Percentiles rank a stretch among this genome's conserved stretches.
phyloP scores from a whole-genome alignment of 2,113 vertebrate genomes.

The Anhinga rufa region DNA sequence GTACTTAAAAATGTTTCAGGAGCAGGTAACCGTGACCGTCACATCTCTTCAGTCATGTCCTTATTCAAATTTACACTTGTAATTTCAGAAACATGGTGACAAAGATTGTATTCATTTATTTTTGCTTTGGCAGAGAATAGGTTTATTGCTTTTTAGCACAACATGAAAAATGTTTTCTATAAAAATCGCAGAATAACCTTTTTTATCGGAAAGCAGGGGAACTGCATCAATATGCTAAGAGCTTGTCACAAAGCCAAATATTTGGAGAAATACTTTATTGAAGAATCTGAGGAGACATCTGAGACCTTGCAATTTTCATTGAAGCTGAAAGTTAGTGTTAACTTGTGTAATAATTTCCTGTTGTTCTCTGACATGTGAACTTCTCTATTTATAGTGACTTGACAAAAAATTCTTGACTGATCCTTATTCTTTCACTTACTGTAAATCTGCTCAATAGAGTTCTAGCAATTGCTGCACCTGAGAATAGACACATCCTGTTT shows the following conservation, averaged over 20 bases:
- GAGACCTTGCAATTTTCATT: not conserved
- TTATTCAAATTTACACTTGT: not conserved
- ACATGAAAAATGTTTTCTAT: not conserved
- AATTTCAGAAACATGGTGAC: not conserved
- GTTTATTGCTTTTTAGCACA: not conserved
- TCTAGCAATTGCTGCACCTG: not conserved
- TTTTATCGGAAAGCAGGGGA: not conserved
- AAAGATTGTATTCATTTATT: not conserved
- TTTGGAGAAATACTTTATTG: not conserved
- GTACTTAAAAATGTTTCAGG: not conserved
- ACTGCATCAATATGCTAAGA: not conserved
- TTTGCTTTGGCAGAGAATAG: not conserved
- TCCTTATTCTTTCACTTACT: not conserved
- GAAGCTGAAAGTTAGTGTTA: not conserved
- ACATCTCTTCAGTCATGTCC: not conserved
- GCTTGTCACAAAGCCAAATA: not conserved
- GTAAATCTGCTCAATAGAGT: not conserved
- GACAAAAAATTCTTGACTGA: not conserved
- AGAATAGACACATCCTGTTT: not conserved
- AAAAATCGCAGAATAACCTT: not conserved
- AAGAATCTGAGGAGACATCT: not conserved
- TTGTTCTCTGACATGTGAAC: not conserved
- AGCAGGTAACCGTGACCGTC: not conserved
- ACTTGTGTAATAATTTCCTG: constrained; percentile 31
- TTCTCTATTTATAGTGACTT: constrained; percentile 45